Conservation (phyloP, 2,888 invertebrate genomes). For the Xestia sexstrigata region DNA sequence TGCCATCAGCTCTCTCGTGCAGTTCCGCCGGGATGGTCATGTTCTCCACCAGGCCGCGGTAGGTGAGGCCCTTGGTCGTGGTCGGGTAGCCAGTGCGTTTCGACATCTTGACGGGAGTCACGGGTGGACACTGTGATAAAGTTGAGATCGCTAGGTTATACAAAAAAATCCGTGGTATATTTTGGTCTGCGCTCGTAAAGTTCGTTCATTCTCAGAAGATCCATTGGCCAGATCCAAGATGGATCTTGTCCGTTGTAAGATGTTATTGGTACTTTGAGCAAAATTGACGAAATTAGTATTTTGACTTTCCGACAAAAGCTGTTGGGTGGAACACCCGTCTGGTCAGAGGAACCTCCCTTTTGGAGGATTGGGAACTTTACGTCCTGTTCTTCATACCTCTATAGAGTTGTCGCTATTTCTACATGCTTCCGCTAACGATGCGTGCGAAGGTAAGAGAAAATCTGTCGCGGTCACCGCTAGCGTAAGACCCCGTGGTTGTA, state of each 20-base stretch:
- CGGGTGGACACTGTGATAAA: slow-evolving; percentile 12
- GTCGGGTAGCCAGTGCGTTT: slow-evolving; percentile 74
- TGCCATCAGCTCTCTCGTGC: slow-evolving; percentile 77
- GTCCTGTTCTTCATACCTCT: background rate
- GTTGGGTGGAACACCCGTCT: background rate
- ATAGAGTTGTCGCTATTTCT: background rate
- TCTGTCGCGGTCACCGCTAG: background rate
- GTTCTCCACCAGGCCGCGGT: slow-evolving; percentile 84
- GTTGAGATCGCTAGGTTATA: background rate
- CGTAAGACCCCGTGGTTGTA: background rate
- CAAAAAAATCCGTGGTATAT: background rate
- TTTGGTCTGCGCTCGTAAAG: background rate
- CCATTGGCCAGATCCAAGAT: no score
- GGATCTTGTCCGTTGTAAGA: background rate
- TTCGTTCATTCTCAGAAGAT: no score
- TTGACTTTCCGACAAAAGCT: background rate
- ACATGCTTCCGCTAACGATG: background rate
- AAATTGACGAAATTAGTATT: background rate
- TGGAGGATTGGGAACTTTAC: background rate
- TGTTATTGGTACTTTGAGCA: background rate
- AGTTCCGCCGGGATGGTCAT: slow-evolving; percentile 82
- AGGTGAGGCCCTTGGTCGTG: slow-evolving; percentile 55
- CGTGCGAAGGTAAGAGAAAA: background rate
- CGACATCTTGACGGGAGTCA: slow-evolving; percentile 70
- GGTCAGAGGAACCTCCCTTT: background rate